phyloP scores from a whole-genome alignment of 2,113 vertebrate genomes.

The Promerops cafer region DNA sequence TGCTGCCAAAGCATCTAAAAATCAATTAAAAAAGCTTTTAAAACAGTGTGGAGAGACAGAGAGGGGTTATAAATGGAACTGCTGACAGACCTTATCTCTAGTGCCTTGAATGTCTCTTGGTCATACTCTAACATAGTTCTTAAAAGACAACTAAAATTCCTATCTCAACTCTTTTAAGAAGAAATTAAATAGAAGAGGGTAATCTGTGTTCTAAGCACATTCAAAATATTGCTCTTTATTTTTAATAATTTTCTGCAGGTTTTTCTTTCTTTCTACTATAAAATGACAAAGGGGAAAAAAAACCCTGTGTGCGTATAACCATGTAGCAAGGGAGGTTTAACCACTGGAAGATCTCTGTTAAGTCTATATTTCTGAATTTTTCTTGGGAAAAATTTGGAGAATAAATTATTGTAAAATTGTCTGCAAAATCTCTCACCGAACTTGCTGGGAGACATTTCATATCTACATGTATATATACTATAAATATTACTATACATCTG shows the following conservation, averaged over 20 bases:
- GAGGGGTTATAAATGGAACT: constrained; percentile 64
- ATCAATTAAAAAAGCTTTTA: constrained; percentile 71
- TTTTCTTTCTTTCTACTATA: background rate
- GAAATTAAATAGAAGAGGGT: background rate
- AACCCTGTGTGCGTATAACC: background rate
- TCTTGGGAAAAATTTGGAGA: background rate
- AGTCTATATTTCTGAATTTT: background rate
- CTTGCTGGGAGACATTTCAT: background rate
- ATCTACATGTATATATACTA: background rate
- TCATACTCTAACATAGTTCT: constrained; percentile 27
- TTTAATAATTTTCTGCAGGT: background rate
- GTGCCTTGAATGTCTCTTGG: constrained; percentile 13
- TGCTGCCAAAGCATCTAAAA: constrained; percentile 55
- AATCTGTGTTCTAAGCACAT: background rate
- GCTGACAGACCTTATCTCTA: constrained; percentile 61
- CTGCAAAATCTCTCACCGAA: background rate
- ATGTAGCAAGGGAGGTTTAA: background rate
- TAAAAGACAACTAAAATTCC: constrained; percentile 22
- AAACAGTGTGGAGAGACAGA: constrained; percentile 13
- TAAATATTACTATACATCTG: background rate
- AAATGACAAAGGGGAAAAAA: background rate
- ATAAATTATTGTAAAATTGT: background rate
- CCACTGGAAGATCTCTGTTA: background rate
- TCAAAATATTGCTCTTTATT: background rate
- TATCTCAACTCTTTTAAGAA: background rate